Percentiles rank a stretch among this genome's conserved stretches.
Conservation (phyloP, 2,888 invertebrate species). For the Drosophila colorata region DNA sequence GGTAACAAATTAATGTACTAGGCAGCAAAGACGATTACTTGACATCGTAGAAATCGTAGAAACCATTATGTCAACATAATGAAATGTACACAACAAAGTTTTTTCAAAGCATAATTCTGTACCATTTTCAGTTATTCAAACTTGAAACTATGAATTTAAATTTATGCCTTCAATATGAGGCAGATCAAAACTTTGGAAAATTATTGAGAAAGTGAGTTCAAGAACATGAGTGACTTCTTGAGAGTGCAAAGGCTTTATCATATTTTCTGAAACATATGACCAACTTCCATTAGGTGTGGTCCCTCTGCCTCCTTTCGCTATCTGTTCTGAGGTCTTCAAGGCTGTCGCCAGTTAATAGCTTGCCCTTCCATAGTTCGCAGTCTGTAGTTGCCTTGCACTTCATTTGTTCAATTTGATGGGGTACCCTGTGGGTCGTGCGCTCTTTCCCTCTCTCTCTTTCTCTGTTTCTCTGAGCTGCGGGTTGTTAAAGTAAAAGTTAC, state of each 20-base stretch:
- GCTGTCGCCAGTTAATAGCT: conserved; percentile 50
- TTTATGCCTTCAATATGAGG: not conserved
- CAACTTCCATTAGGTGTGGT: conserved; percentile 51
- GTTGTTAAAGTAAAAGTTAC: conserved; percentile 45
- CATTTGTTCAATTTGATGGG: conserved; percentile 67
- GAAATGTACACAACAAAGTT: not conserved
- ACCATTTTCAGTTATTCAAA: not conserved
- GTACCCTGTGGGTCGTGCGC: conserved; percentile 18
- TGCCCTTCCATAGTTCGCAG: conserved; percentile 13
- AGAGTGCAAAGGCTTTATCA: conserved; percentile 14
- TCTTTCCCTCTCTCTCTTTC: not conserved
- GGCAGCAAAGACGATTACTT: too few relatives aligned
- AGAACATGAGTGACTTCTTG: conserved; percentile 23
- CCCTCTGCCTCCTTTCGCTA: not conserved
- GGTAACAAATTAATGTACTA: too few relatives aligned
- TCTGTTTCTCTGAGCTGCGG: conserved; percentile 8
- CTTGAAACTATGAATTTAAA: conserved; percentile 21
- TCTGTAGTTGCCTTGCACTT: conserved; percentile 63
- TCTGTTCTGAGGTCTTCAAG: conserved; percentile 10
- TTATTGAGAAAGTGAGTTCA: conserved; percentile 22
- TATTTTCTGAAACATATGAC: conserved; percentile 52
- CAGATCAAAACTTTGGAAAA: conserved; percentile 18
- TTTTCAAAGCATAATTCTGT: too few relatives aligned
- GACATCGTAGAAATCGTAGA: too few relatives aligned
- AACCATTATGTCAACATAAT: not conserved